Conservation (phyloP, 2,888 invertebrate genomes). For the Polia nebulosa region DNA sequence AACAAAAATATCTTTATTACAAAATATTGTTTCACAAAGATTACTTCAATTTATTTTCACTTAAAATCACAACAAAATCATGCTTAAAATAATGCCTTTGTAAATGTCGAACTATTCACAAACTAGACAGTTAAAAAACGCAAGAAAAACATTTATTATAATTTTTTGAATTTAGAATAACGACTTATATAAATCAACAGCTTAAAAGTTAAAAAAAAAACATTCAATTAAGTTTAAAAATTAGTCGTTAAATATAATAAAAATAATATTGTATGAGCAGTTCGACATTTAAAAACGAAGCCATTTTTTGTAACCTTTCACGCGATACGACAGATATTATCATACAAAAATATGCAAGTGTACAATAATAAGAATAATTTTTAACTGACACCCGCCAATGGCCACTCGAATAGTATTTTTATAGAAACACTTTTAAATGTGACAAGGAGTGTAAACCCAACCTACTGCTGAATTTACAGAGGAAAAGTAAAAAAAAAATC, state of each 20-base stretch:
- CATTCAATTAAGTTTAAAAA: conserved; percentile 14
- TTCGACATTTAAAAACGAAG: conserved; percentile 59
- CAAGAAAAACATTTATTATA: conserved; percentile 6
- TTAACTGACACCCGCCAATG: conserved; percentile 28
- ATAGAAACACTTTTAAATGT: conserved; percentile 22
- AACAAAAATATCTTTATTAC: conserved; percentile 84
- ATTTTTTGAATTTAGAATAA: conserved; percentile 44
- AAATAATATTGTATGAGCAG: conserved; percentile 25
- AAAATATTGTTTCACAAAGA: conserved; percentile 79
- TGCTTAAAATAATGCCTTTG: conserved; percentile 67
- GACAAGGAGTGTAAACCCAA: background rate
- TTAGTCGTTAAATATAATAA: conserved; percentile 18
- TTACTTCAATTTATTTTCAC: conserved; percentile 81
- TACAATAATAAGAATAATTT: conserved; percentile 53
- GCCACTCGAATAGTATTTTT: conserved; percentile 18
- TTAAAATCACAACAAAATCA: conserved; percentile 79
- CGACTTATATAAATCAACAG: conserved; percentile 20
- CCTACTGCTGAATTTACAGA: background rate
- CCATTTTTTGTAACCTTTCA: conserved; percentile 49
- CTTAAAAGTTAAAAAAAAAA: conserved; percentile 12
- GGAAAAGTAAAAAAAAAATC: too few species aligned
- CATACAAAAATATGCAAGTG: conserved; percentile 61
- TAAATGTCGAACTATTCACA: conserved; percentile 68
- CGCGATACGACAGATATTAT: conserved; percentile 49
- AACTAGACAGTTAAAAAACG: conserved; percentile 1